These are phyloP conservation scores for Spilosoma lubricipeda DNA, from an alignment of 2,888 invertebrate species.

Conservation along the genomic window DNA sequence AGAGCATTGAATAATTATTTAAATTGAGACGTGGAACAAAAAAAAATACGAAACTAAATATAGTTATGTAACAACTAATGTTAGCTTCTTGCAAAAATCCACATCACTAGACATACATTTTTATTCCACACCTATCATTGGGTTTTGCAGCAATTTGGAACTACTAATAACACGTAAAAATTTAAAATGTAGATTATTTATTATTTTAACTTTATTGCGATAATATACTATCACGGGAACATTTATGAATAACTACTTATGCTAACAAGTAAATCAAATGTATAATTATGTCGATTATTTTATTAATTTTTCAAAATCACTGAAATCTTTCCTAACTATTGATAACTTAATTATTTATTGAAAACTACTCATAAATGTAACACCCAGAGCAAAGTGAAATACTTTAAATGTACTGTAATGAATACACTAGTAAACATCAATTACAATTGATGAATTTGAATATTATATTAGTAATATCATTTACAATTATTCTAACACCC, in stretches of 20 bases:
- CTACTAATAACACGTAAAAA: no score
- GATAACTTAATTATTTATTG: slow-evolving; percentile 15
- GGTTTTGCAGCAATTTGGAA: slow-evolving; percentile 40
- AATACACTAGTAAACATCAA: slow-evolving; percentile 24
- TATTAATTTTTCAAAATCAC: slow-evolving; percentile 37
- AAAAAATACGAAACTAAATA: slow-evolving; percentile 16
- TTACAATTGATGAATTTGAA: slow-evolving; percentile 31
- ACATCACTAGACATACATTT: slow-evolving; percentile 32
- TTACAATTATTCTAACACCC: slow-evolving; percentile 44
- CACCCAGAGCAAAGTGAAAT: slow-evolving; percentile 28
- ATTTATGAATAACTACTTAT: slow-evolving; percentile 30
- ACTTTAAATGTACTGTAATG: slow-evolving; percentile 26
- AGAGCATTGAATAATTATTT: slow-evolving; percentile 10
- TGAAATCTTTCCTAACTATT: slow-evolving; percentile 37
- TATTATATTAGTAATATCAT: slow-evolving; percentile 31
- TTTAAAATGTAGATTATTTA: no score
- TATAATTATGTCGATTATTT: slow-evolving; percentile 27
- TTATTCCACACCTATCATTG: slow-evolving; percentile 13
- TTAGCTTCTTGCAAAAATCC: slow-evolving; percentile 42
- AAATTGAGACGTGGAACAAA: not conserved
- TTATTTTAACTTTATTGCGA: no score
- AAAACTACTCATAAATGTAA: slow-evolving; percentile 26
- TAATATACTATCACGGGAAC: slow-evolving; percentile 30
- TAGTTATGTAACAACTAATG: not conserved
- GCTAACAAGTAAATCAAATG: slow-evolving; percentile 24